A percentile compares a stretch with the other conserved stretches of the same genome.
These are phyloP conservation scores for Tinea semifulvella DNA, from an alignment of 2,888 invertebrate species.

Conservation along the genomic window DNA sequence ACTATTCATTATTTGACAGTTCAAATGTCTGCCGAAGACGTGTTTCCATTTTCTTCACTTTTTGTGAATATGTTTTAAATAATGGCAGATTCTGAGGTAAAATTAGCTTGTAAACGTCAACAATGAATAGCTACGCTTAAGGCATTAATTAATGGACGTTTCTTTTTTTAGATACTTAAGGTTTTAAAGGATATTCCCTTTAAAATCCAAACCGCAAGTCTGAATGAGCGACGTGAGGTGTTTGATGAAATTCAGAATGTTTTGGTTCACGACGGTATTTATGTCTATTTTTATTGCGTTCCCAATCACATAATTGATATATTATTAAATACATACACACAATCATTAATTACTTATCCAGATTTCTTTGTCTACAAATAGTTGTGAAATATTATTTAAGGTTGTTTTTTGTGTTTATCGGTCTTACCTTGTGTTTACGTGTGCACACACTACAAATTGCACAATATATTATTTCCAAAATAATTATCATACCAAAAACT, in stretches of 20 bases:
- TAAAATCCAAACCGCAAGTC: slow-evolving; percentile 77
- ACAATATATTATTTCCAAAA: neutral
- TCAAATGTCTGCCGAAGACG: neutral
- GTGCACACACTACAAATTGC: neutral
- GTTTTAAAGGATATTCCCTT: slow-evolving; percentile 78
- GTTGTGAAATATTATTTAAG: neutral
- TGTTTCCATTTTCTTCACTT: neutral
- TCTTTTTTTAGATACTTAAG: slow-evolving; percentile 65
- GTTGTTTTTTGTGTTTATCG: neutral
- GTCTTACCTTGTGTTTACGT: neutral
- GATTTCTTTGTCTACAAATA: slow-evolving; percentile 13
- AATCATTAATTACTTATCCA: neutral
- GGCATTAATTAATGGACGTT: neutral
- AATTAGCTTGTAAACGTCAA: slow-evolving; percentile 16
- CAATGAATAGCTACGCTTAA: neutral
- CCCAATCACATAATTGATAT: too few relatives aligned
- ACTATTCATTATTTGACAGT: slow-evolving; percentile 2
- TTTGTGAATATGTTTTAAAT: slow-evolving; percentile 6
- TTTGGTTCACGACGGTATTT: slow-evolving; percentile 76
- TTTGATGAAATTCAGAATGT: slow-evolving; percentile 74
- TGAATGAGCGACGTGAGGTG: slow-evolving; percentile 73
- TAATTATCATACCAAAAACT: neutral
- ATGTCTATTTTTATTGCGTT: too few relatives aligned
- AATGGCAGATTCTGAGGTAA: slow-evolving; percentile 77
- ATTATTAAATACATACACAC: too few relatives aligned